These are phyloP conservation scores for Hippoglossus stenolepis DNA, from an alignment of 2,113 vertebrate species.

Conservation along the genomic window DNA sequence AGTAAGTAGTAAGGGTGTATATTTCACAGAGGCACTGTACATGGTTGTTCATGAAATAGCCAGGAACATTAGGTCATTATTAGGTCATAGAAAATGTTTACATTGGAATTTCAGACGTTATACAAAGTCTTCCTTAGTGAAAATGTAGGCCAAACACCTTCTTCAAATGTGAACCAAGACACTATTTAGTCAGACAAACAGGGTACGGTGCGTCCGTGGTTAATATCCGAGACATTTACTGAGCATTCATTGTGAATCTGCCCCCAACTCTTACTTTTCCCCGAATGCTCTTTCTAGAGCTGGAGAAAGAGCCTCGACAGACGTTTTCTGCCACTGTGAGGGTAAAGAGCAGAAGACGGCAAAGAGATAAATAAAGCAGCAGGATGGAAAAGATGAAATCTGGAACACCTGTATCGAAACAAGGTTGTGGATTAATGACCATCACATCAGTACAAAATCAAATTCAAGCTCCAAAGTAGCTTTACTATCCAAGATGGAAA, in stretches of 20 bases:
- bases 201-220: conserved; percentile 7
- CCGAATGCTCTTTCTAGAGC: conserved; percentile 55
- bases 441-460: neutral
- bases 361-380: conserved; percentile 15
- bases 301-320: conserved; percentile 65
- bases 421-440: neutral
- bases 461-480: neutral
- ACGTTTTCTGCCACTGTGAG: conserved; percentile 51
- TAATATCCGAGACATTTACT: conserved; percentile 5
- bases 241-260: conserved; percentile 4
- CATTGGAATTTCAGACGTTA: neutral
- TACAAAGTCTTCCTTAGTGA: neutral
- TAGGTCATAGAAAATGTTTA: neutral
- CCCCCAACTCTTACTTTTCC: conserved; percentile 70
- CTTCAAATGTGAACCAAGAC: neutral
- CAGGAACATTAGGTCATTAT: neutral
- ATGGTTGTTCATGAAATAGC: neutral
- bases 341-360: conserved; percentile 26
- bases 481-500: neutral
- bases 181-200: neutral
- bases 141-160: neutral
- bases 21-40: neutral
- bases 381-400: neutral
- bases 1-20: neutral
- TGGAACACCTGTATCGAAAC: neutral